phyloP scores from a whole-genome alignment of 1,140 invertebrate genomes.

The Philotrypesis tridentata region DNA sequence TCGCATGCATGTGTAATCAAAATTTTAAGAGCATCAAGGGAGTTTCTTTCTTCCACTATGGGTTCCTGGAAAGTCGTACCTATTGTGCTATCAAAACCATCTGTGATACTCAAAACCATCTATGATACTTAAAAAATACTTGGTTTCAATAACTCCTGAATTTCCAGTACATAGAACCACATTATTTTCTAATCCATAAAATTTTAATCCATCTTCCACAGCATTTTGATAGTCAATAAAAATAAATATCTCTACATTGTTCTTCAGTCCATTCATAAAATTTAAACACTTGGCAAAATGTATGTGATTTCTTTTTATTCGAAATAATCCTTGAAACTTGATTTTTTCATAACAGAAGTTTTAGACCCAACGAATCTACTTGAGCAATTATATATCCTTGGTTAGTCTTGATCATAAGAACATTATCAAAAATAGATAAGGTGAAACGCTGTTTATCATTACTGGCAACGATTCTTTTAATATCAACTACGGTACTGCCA shows the following conservation, averaged over 20 bases:
- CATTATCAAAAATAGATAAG: constrained; percentile 69
- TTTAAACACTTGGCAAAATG: constrained; percentile 82
- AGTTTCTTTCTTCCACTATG: constrained; percentile 81
- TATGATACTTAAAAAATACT: constrained; percentile 83
- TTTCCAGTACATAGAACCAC: constrained; percentile 84
- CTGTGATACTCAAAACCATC: constrained; percentile 62
- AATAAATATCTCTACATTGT: constrained; percentile 80
- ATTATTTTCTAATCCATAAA: constrained; percentile 84
- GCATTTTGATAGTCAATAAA: constrained; percentile 80
- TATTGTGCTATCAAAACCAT: constrained; percentile 67
- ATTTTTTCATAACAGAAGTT: constrained; percentile 79
- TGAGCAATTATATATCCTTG: constrained; percentile 83
- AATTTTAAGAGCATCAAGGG: constrained; percentile 84
- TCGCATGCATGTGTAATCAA: constrained; percentile 89
- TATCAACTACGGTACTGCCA: constrained; percentile 74
- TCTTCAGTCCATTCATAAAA: constrained; percentile 80
- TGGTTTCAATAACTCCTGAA: constrained; percentile 77
- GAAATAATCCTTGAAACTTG: constrained; percentile 78
- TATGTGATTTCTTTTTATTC: constrained; percentile 85
- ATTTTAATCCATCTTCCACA: constrained; percentile 77
- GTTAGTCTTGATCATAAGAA: constrained; percentile 83
- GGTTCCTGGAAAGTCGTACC: constrained; percentile 69
- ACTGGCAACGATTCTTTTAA: constrained; percentile 76
- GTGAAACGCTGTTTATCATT: constrained; percentile 82
- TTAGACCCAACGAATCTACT: constrained; percentile 71